Evolutionary conservation across 2,888 invertebrate species (phyloP), one percentile per base, ranked within the genome.

Genomic region (Pandemis corylana): DNA sequence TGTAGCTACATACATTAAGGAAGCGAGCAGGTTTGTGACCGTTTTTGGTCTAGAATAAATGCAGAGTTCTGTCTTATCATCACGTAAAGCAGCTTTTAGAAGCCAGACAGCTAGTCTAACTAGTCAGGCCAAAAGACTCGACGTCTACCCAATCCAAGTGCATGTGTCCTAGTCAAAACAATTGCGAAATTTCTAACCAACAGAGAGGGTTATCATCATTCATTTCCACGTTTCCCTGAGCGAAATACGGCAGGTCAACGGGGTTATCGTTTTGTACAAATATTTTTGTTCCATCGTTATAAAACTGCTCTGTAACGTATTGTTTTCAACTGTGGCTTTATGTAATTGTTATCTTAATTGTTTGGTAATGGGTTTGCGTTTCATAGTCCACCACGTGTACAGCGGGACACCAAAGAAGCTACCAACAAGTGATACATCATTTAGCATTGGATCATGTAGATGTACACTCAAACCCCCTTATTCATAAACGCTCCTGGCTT

Each of bases 161-260:
- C 46, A 46, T 46, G 1, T 46, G 10, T 44, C 12, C 46, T 41
- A 71, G 66, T 62, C 62, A 61, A 71, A 70, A 70, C 74, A 70
- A 71, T 71, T 78, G 78, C 78, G 68, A 78, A 77, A 78, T 73
- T 75, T 78, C 51, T 66, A 68, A 63, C 71, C 61, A 36, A 56
- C 53, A 6, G 6, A 5, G 6, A 15, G 79, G 81, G 83, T 85
- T 84, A 84, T 86, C 85, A 65, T 51, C 13, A 76, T 80, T 79
- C 81, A 80, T 85, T 87, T 86, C 83, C 83, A 84, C 82, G 81
- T 83, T 87, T 82, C 80, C 83, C 77, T 78, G 77, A 83, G 85
- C 78, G 77, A 78, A 80, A 77, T 79, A 80, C 81, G 81, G 79
- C 79, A 75, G 84, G 85, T 87, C 87, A 87, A 85, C 86, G 76